A percentile compares a stretch with the other conserved stretches of the same genome.
phyloP scores from a whole-genome alignment of 2,797 vertebrate species.

The Pristis pectinata region DNA sequence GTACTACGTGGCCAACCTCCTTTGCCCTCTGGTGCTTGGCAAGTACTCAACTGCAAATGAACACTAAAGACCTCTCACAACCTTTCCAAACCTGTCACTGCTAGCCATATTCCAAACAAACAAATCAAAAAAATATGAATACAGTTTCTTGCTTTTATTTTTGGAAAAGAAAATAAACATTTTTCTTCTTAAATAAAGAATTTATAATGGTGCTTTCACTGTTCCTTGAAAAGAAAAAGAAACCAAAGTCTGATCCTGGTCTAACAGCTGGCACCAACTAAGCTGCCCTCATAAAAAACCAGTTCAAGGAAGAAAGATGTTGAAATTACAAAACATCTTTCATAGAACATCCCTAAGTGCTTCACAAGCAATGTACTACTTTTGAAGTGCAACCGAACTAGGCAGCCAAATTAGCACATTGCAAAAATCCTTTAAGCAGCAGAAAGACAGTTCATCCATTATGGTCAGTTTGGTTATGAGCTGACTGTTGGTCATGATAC shows the following conservation, averaged over 20 bases:
- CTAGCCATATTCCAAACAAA: not conserved
- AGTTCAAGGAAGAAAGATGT: not conserved
- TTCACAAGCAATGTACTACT: not conserved
- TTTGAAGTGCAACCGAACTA: not conserved
- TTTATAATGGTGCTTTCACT: not conserved
- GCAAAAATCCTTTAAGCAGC: not conserved
- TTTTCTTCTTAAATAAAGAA: not conserved
- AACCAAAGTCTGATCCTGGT: not conserved
- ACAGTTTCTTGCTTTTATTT: not conserved
- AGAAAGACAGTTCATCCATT: too few relatives aligned
- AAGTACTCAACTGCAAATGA: not conserved
- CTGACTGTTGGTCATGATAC: too few relatives aligned
- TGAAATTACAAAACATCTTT: not conserved
- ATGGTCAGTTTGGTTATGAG: not conserved
- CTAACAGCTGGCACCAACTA: not conserved
- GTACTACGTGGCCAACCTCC: not conserved
- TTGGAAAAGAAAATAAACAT: not conserved
- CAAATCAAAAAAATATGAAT: not conserved
- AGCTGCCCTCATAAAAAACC: not conserved
- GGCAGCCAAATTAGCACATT: not conserved
- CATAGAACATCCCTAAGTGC: not conserved
- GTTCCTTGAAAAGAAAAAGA: not conserved
- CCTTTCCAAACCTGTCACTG: not conserved
- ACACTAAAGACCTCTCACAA: not conserved
- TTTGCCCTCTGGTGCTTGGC: too few relatives aligned